Evolutionary conservation across 2,888 invertebrate species (phyloP), one percentile per base, ranked within the genome.

Genomic region (Pammene aurita): DNA sequence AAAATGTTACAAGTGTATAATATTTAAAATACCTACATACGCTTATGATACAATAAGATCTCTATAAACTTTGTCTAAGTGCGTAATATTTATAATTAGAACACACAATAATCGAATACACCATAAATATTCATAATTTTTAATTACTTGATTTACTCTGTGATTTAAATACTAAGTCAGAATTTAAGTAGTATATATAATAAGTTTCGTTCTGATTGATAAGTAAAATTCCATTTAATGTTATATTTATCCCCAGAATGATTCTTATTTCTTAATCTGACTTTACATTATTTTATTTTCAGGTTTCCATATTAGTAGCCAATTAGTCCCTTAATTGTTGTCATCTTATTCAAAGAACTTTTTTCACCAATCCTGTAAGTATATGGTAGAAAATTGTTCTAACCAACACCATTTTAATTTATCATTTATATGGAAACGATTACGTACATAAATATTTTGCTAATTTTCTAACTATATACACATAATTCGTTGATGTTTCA

Each of bases 1-100:
- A 74, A 76, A 77, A 75, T 77, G 74, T 78, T 79, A 78, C 65
- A 72, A 76, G 71, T 75, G 68, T 75, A 75, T 73, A 74, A 67
- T 72, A 76, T 74, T 70, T 72, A 72, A 66, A 56, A 64, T 68
- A 64, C 57, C 68, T 68, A 68, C 67, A 64, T 58, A 68, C 44
- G 42, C 14, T 61, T 68, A 68, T 68, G 63, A 63, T 68, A 68
- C 57, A 68, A 68, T 68, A 68, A 44, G 68, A 57, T 54, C 52
- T 68, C 63, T 68, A 68, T 68, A 62, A 64, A 68, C 58, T 64
- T 52, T 57, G 50, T 58, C 64, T 68, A 64, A 57, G 50, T 62
- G 42, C 35, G 56, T 58, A 68, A 44, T 58, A 16, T 64, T 46
- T 46, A 58, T 52, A 63, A 64, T 35, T 64, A 57, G 68, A 63